Evolutionary conservation across 92 coral and sea anemone species (phyloP), one percentile per base, ranked within the genome.

Genomic region (Umimayanthus kanabou): DNA sequence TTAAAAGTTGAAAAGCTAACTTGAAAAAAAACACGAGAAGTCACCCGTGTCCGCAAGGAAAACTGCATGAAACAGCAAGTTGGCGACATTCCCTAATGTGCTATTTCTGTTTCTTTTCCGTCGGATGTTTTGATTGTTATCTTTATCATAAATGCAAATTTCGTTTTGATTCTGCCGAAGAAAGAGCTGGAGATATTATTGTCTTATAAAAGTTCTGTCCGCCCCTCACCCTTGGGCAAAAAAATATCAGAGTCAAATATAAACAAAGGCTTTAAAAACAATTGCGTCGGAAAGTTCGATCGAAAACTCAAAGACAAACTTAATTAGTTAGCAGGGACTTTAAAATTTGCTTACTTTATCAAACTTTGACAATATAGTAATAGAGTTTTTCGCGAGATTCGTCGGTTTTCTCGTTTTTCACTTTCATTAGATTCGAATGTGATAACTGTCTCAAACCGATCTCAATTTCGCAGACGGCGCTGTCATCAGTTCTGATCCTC

Each of bases 201-300:
- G 76, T 33, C 22, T 72, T 72, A 29, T 13, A 71, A 9, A 11
- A 4, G 76, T 23, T n/a, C 20, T 71, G 33, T 29, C 74, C 16
- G 42, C 76, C 37, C 9, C 40, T 72, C n/a, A 42, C 76, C 76
- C 76, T 72, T 72, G 76, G 76, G 39, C 39, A 72, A 72, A 72
- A 25, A 72, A 2, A 72, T 72, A 72, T 72, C 40, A 72, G 39
- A 10, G 40, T 28, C 76, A 28, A 25, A 72, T 40, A 29, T 61
- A 61, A 61, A 61, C 69, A 61, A 61, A 23, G 4, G 26, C n/a
- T 23, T 20, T 61, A 61, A 4, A 61, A 0, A 61, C 26, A 61
- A 22, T 61, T 20, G 69, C 69, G 69, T 11, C 69, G n/a, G 67
- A 61, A 61, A 61, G 67, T 61, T 61, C 25, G 25, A 61, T 20